A percentile compares a stretch with the other conserved stretches of the same genome.
Evolutionary conservation across 2,113 vertebrate species (phyloP).

Genomic region (Halcyon malimbica): DNA sequence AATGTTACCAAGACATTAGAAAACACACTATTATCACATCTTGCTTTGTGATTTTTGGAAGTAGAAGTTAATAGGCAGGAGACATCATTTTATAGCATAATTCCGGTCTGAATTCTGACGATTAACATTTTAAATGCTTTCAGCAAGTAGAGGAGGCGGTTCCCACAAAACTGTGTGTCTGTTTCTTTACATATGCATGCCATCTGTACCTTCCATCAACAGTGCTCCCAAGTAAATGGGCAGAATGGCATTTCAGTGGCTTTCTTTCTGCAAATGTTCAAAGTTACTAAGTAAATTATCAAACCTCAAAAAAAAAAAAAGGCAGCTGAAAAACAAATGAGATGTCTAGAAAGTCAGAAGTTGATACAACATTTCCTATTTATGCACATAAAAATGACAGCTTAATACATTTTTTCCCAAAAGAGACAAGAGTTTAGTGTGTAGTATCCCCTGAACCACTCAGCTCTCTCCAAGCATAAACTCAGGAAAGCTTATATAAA

Average conservation of each 20-base stretch:
- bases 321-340: slow-evolving; percentile 33
- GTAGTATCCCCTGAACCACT: slow-evolving; percentile 28
- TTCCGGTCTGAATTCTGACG: not conserved
- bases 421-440: slow-evolving; percentile 51
- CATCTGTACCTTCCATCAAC: not conserved
- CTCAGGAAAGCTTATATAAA: slow-evolving; percentile 62
- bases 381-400: slow-evolving; percentile 59
- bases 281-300: slow-evolving; percentile 6
- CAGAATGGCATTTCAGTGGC: slow-evolving; percentile 21
- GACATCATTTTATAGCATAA: not conserved
- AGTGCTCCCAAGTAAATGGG: not conserved
- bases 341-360: slow-evolving; percentile 45
- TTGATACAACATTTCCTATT: slow-evolving; percentile 62
- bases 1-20: not conserved
- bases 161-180: not conserved
- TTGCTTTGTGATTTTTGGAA: not conserved
- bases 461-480: slow-evolving; percentile 58
- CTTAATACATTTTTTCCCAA: slow-evolving; percentile 49
- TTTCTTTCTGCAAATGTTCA: slow-evolving; percentile 4
- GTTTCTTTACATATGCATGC: not conserved
- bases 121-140: not conserved
- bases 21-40: not conserved
- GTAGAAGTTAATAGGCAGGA: not conserved
- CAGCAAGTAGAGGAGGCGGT: not conserved
- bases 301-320: not conserved